phyloP scores from a whole-genome alignment of 2,113 vertebrate species.

The Ellobius talpinus region DNA sequence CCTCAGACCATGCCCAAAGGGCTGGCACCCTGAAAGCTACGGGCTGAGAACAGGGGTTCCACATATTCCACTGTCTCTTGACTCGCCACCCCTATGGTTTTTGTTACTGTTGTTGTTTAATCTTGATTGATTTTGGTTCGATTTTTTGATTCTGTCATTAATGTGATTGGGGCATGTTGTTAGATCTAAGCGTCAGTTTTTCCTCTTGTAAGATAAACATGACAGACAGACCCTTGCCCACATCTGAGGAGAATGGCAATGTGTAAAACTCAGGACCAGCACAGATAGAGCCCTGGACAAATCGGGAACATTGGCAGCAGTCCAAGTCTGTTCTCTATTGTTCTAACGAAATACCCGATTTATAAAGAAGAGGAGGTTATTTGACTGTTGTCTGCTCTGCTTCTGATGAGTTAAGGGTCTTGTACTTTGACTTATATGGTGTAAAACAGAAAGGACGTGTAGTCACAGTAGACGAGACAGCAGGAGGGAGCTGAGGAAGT shows the following conservation, averaged over 20 bases:
- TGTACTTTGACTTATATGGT: background rate
- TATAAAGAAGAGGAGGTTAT: background rate
- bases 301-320: background rate
- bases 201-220: background rate
- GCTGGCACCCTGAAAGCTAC: too few relatives aligned
- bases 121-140: background rate
- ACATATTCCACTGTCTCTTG: background rate
- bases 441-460: background rate
- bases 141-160: slow-evolving; percentile 36
- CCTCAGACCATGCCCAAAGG: too few relatives aligned
- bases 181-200: slow-evolving; percentile 10
- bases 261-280: background rate
- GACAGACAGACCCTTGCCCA: background rate
- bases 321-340: background rate
- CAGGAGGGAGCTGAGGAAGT: background rate
- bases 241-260: background rate
- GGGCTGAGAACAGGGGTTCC: background rate
- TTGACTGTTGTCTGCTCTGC: background rate
- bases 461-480: background rate
- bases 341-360: background rate
- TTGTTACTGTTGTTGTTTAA: background rate
- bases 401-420: background rate
- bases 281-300: background rate
- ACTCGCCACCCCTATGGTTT: background rate
- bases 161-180: background rate